Conservation (phyloP, 1,140 invertebrate species). For the Lordiphosa mommai region DNA sequence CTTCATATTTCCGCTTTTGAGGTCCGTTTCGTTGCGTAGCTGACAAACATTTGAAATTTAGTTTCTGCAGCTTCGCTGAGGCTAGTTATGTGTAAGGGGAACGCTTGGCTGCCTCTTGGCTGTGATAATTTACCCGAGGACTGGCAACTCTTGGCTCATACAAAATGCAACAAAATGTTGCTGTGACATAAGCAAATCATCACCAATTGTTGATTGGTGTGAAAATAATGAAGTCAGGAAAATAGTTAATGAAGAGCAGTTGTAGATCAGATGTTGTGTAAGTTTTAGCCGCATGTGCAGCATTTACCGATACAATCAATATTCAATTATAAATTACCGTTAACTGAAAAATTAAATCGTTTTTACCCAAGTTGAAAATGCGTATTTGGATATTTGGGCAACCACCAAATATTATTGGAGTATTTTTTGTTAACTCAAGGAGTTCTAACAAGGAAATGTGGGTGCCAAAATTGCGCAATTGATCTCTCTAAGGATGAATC, state of each 20-base stretch:
- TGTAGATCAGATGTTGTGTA: slow-evolving; percentile 6
- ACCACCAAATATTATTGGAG: too few species aligned
- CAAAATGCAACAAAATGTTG: slow-evolving; percentile 37
- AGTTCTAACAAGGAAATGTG: too few species aligned
- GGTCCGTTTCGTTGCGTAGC: slow-evolving; percentile 15
- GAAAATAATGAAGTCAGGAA: slow-evolving; percentile 32
- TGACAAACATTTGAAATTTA: slow-evolving; percentile 31
- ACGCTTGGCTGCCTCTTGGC: slow-evolving; percentile 44
- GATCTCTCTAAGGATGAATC: too few species aligned
- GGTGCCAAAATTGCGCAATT: too few species aligned
- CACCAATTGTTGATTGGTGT: slow-evolving; percentile 11
- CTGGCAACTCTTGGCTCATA: slow-evolving; percentile 13
- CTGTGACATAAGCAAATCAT: slow-evolving; percentile 47
- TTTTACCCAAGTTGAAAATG: too few species aligned
- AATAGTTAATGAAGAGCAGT: slow-evolving; percentile 8
- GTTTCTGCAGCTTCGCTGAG: slow-evolving; percentile 6
- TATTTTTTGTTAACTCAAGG: too few species aligned
- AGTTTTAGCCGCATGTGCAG: too few species aligned
- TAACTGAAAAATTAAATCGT: too few species aligned
- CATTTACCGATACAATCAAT: too few species aligned
- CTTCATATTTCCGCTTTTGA: slow-evolving; percentile 42
- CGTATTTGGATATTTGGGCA: too few species aligned
- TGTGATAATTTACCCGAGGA: slow-evolving; percentile 35
- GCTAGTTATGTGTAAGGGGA: slow-evolving; percentile 24
- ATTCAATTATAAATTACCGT: too few species aligned